phyloP scores from a whole-genome alignment of 2,888 invertebrate genomes.

The Parnassius apollo region DNA sequence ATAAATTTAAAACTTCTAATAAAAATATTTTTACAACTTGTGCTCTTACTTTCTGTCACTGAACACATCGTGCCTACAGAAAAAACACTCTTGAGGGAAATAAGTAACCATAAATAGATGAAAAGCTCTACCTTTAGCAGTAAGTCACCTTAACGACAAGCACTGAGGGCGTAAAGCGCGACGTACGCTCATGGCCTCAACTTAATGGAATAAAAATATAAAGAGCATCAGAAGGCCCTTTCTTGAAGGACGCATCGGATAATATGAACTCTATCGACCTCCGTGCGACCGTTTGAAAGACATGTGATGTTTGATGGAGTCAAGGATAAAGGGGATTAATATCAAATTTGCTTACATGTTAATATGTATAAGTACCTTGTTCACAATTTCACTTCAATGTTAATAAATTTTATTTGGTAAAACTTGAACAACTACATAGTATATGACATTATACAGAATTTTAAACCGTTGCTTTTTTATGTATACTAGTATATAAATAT shows the following conservation, averaged over 20 bases:
- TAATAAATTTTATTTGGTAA: too few relatives aligned
- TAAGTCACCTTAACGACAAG: constrained; percentile 54
- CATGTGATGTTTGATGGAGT: constrained; percentile 18
- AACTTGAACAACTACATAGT: too few relatives aligned
- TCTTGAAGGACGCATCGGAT: constrained; percentile 30
- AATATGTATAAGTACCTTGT: too few relatives aligned
- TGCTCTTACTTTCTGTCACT: constrained; percentile 14
- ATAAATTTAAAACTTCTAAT: background rate
- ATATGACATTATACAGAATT: too few relatives aligned
- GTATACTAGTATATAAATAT: too few relatives aligned
- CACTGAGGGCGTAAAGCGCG: constrained; percentile 42
- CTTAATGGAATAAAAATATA: constrained; percentile 74
- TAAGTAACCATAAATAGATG: constrained; percentile 36
- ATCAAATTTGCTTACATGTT: too few relatives aligned
- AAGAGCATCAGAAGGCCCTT: constrained; percentile 48
- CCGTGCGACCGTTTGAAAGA: constrained; percentile 15
- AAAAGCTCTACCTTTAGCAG: constrained; percentile 46
- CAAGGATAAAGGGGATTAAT: background rate
- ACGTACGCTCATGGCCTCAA: constrained; percentile 45
- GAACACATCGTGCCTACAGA: constrained; percentile 9
- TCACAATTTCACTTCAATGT: too few relatives aligned
- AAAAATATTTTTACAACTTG: constrained; percentile 1
- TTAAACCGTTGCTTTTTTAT: too few relatives aligned
- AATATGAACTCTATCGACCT: constrained; percentile 29
- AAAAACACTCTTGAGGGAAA: constrained; percentile 33